Conservation (phyloP, 2,797 vertebrate species). For the Microcaecilia unicolor region DNA sequence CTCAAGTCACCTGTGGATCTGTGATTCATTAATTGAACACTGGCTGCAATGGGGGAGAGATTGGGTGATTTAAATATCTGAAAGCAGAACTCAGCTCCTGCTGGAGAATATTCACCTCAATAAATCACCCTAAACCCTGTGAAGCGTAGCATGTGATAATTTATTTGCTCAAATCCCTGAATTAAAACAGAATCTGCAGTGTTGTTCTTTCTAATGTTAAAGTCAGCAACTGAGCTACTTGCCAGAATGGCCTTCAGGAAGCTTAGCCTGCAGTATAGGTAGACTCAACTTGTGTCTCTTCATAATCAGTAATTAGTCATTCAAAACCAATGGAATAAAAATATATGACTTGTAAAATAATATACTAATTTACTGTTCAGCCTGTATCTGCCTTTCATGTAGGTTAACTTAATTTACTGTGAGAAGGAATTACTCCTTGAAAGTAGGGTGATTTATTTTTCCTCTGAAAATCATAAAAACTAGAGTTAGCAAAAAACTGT, state of each 20-base stretch:
- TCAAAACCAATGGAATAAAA: conserved; percentile 5
- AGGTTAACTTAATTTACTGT: conserved; percentile 1
- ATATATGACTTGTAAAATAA: conserved; percentile 13
- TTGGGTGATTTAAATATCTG: too few species aligned
- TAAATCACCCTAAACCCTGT: neutral
- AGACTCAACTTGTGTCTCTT: conserved; percentile 6
- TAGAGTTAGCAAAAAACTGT: too few species aligned
- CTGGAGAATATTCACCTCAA: neutral
- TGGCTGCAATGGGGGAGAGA: too few species aligned
- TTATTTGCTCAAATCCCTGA: neutral
- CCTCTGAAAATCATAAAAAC: too few species aligned
- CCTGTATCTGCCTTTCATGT: neutral
- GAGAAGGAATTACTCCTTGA: conserved; percentile 3
- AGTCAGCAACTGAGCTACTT: too few species aligned
- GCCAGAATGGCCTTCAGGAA: too few species aligned
- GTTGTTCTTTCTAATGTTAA: too few species aligned
- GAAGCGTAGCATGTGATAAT: neutral
- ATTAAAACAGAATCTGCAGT: neutral
- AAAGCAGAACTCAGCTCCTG: too few species aligned
- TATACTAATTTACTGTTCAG: conserved; percentile 8
- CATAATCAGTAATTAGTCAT: conserved; percentile 6
- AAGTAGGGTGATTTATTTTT: neutral
- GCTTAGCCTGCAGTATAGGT: too few species aligned
- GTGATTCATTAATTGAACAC: too few species aligned
- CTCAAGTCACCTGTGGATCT: too few species aligned